Conservation (phyloP, 1,140 invertebrate genomes). For the Bursaphelenchus mucronatus region DNA sequence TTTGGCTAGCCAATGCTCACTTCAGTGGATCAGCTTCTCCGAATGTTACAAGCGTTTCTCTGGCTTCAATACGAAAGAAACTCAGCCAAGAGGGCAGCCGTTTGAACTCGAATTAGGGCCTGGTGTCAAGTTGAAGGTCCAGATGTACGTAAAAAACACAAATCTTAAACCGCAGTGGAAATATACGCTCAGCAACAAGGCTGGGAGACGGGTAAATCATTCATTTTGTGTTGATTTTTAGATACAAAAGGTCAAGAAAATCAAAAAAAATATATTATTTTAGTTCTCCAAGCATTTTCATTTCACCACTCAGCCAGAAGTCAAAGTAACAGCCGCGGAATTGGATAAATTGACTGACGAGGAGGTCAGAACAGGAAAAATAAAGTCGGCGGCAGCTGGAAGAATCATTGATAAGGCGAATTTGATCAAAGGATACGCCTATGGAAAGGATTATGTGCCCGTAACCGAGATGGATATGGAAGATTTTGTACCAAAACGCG, state of each 20-base stretch:
- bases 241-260: not conserved
- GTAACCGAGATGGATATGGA: conserved; percentile 12
- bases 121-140: conserved; percentile 1
- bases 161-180: not conserved
- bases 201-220: no score
- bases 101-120: conserved; percentile 19
- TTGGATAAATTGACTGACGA: conserved; percentile 4
- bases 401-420: not conserved
- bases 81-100: conserved; percentile 3
- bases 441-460: conserved; percentile 13
- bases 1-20: not conserved
- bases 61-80: not conserved
- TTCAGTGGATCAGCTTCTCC: conserved; percentile 12
- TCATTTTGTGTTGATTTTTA: no score
- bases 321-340: conserved; percentile 3
- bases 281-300: conserved; percentile 8
- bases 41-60: conserved; percentile 4
- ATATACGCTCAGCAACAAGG: not conserved
- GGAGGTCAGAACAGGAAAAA: not conserved
- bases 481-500: not conserved
- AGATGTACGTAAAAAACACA: conserved; percentile 18
- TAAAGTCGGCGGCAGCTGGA: not conserved
- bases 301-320: not conserved
- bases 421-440: conserved; percentile 17
- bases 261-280: not conserved